Base-by-base conservation (phyloP, 2,888 invertebrate species). In the Dermolepida albohirtum region DNA sequence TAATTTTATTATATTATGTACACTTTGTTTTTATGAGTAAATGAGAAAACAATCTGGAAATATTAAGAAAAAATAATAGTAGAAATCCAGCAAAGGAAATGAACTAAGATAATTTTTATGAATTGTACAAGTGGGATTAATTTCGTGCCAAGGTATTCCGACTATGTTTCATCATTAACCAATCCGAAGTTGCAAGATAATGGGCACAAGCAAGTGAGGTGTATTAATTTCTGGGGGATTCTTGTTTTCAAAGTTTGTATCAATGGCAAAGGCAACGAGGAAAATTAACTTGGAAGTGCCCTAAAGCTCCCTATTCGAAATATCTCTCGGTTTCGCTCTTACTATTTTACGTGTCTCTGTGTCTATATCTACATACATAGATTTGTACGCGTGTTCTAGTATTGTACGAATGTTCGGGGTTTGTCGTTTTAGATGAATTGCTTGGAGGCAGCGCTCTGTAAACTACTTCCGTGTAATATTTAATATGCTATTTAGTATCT, bases 251-350 rank as follows among this genome's bases (percentile, higher is more conserved):
- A 74, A 74, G 70, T 74, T 74, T 73, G 73, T 73, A 74, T 74
- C 74, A 72, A 74, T 75, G 73, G 73, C 70, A 70, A 70, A 73
- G 72, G 71, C 72, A 71, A 69, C 59, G 49, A 68, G 71, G 66
- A 49, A 74, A 74, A 76, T 76, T 76, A 76, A 76, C 75, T 75
- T 70, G 68, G 70, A 74, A 72, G 74, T 73, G 74, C 74, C 74
- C 72, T 68, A 59, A 71, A 74, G 74, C 72, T 65, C 52, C 68
- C 57, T 44, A 40, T 52, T 43, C 44, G 65, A 44, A 51, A 65
- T 52, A 34, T 34, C 16, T 39, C 59, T 62, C 59, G 47, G 47
- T 34, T 10, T 29, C 47, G 14, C 47, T 34, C 34, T 34, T 34
- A 10, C 34, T 10, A 1, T 10, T 34, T 8, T 34, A 34, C 34